Evolutionary conservation across 2,113 vertebrate genomes (phyloP).

Genomic region (Hippocampus zosterae): DNA sequence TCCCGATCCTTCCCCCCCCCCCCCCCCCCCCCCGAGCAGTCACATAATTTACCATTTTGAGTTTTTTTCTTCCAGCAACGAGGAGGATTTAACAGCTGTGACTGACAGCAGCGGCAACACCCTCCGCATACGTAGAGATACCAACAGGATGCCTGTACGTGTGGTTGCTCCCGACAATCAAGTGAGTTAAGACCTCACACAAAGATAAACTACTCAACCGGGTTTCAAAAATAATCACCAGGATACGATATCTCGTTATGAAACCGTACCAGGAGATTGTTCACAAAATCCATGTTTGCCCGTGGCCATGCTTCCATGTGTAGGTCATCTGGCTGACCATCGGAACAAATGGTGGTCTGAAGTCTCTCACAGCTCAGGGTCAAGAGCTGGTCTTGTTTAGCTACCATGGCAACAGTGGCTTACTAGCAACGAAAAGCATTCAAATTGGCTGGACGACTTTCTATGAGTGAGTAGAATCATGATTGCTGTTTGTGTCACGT

Average conservation of each 20-base stretch:
- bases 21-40: neutral
- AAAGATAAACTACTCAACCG: neutral
- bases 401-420: constrained; percentile 94
- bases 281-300: neutral
- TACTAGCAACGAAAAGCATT: constrained; percentile 94
- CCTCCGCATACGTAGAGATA: constrained; percentile 88
- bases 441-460: constrained; percentile 99
- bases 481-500: neutral
- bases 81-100: constrained; percentile 90
- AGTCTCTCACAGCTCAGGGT: constrained; percentile 92
- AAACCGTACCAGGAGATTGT: neutral
- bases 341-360: constrained; percentile 93
- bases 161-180: constrained; percentile 96
- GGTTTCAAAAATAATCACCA: neutral
- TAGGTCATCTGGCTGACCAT: constrained; percentile 95
- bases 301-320: constrained; percentile 1
- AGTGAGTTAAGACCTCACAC: constrained; percentile 70
- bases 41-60: neutral
- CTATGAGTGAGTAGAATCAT: constrained; percentile 83
- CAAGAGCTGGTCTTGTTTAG: constrained; percentile 92
- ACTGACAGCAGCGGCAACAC: constrained; percentile 96
- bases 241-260: neutral
- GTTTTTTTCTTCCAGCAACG: constrained; percentile 73
- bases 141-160: constrained; percentile 92
- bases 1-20: neutral